A percentile compares a stretch with the other conserved stretches of the same genome.
Evolutionary conservation across 92 coral and sea anemone species (phyloP).

Genomic region (Nematostella vectensis): DNA sequence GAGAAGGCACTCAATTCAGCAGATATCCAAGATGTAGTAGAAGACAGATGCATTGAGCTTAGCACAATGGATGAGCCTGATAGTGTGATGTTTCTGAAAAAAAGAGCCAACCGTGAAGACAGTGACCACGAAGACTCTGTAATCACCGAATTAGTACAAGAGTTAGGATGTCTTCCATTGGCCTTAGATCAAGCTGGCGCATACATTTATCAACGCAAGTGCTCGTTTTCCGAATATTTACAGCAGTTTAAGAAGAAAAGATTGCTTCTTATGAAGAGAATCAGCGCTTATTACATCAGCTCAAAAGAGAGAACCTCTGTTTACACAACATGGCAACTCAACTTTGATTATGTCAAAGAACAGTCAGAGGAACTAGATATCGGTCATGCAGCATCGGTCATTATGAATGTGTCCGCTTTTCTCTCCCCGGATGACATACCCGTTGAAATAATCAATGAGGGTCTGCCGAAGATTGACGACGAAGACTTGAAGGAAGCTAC

Average conservation of each 20-base stretch:
- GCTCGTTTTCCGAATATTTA: conserved; percentile 38
- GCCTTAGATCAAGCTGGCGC: conserved; percentile 91
- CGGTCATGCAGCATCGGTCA: conserved; percentile 35
- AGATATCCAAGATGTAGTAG: conserved; percentile 33
- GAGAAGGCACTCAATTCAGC: conserved; percentile 37
- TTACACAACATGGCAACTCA: conserved; percentile 71
- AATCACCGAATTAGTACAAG: conserved; percentile 26
- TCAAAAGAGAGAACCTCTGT: conserved; percentile 58
- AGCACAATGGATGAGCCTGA: conserved; percentile 38
- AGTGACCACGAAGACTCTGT: conserved; percentile 8
- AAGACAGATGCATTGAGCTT: conserved; percentile 39
- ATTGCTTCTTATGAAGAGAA: conserved; percentile 39
- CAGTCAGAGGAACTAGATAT: conserved; percentile 26
- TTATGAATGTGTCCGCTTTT: conserved; percentile 68
- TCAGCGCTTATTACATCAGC: conserved; percentile 35
- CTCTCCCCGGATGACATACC: conserved; percentile 74
- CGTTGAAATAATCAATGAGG: conserved; percentile 61
- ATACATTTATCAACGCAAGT: conserved; percentile 22
- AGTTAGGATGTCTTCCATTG: conserved; percentile 74
- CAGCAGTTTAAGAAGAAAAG: conserved; percentile 37
- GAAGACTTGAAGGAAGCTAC: conserved; percentile 16
- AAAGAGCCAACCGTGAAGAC: conserved; percentile 19
- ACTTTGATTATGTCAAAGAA: conserved; percentile 40
- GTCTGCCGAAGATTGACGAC: conserved; percentile 30
- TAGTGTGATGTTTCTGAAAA: conserved; percentile 39